phyloP scores from a whole-genome alignment of 2,113 vertebrate genomes.

The Oplegnathus fasciatus region DNA sequence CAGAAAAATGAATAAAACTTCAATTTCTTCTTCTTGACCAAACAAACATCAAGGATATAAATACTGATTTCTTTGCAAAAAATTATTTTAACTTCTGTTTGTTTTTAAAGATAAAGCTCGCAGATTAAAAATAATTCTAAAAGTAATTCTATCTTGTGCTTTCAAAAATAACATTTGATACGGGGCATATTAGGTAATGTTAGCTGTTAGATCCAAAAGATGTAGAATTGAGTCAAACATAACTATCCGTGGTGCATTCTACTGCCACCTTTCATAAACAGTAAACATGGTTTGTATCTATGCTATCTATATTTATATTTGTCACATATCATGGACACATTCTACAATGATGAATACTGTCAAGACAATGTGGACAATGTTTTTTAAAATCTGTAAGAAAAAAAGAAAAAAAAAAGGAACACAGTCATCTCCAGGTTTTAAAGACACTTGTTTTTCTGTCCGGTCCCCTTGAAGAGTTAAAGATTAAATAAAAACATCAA shows the following conservation, averaged over 20 bases:
- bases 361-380: not conserved
- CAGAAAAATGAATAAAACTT: no score
- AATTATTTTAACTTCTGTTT: no score
- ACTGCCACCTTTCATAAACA: not conserved
- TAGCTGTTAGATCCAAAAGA: no score
- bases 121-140: no score
- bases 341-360: not conserved
- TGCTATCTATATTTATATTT: not conserved
- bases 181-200: not conserved
- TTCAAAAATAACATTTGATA: not conserved
- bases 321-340: not conserved
- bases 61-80: no score
- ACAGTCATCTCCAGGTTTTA: not conserved
- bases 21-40: not conserved
- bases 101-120: no score
- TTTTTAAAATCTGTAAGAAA: not conserved
- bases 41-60: not conserved
- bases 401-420: no score
- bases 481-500: constrained; percentile 5
- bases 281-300: no score
- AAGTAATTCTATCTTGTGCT: not conserved
- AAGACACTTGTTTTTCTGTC: not conserved
- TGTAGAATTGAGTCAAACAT: no score
- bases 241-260: not conserved
- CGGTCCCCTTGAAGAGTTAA: not conserved